Evolutionary conservation across 2,888 invertebrate species (phyloP), one percentile per base, ranked within the genome.

Genomic region (Tetanocera ferruginea): DNA sequence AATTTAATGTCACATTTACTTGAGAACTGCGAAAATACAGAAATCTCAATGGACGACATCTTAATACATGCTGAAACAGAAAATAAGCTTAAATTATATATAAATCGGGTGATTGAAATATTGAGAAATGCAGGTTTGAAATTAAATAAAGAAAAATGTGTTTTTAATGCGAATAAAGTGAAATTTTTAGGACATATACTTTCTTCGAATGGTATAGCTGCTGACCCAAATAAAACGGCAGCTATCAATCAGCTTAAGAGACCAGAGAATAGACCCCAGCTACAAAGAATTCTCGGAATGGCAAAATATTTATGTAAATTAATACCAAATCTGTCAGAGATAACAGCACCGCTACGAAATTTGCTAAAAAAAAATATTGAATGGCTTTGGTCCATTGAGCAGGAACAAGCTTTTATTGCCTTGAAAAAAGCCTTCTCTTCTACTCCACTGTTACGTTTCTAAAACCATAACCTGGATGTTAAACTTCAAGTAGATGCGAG

Each of bases 371-470:
- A 80, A 64, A 69, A 80, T 71, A 55, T 71, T 28, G 51, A 73
- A 34, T n/a, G n/a, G n/a, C n/a, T n/a, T 37, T 81, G 77, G 76
- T 0, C 69, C 23, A 17, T 79, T 19, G 6, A 78, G 25, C 80
- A 82, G 19, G 60, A 80, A 62, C 34, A 51, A 5, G 67, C 80
- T n/a, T 80, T 82, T 52, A 66, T 71, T 5, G 49, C 74, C 0
- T 62, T 80, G 6, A 76, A 81, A 71, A 75, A 76, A 31, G 19
- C 70, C 9, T 71, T 82, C 5, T 78, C 78, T 11, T 77, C 81
- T 6, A 79, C 82, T 19, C 83, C 83, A 19, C 70, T 84, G 5
- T 78, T 87, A n/a, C 62, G 80, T 34, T 86, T 82, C 80, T 85
- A 81, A 76, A 83, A 85, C 78, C 74, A 80, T 3, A 83, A 83